Evolutionary conservation across 2,113 vertebrate species (phyloP).

Genomic region (Progne subis): DNA sequence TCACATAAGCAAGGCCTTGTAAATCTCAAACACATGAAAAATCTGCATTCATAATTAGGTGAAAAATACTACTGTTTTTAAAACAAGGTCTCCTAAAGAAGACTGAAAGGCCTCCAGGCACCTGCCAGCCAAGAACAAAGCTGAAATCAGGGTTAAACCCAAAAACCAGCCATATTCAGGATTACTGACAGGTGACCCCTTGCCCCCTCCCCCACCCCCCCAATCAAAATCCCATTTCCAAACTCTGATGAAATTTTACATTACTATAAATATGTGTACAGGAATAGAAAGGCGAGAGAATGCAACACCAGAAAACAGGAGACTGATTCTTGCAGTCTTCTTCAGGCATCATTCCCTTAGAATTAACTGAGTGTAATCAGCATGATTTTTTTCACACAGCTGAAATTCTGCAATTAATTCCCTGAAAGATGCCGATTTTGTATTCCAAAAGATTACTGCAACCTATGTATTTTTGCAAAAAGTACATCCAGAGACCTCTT

Average conservation of each 20-base stretch:
- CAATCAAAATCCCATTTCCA: background rate
- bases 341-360: background rate
- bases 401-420: background rate
- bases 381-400: background rate
- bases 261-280: background rate
- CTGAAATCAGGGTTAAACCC: slow-evolving; percentile 32
- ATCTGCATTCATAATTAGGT: slow-evolving; percentile 46
- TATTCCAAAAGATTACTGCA: background rate
- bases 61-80: slow-evolving; percentile 43
- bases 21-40: slow-evolving; percentile 62
- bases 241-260: background rate
- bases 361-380: background rate
- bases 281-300: background rate
- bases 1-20: slow-evolving; percentile 32
- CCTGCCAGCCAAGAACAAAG: slow-evolving; percentile 43
- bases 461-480: background rate
- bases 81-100: slow-evolving; percentile 26
- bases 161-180: background rate
- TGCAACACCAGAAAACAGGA: background rate
- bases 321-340: background rate
- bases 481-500: background rate
- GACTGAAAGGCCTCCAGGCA: slow-evolving; percentile 47
- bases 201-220: too few species aligned
- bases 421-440: background rate
- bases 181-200: background rate